phyloP scores from a whole-genome alignment of 2,888 invertebrate species.

The Cerceris ruficornis region DNA sequence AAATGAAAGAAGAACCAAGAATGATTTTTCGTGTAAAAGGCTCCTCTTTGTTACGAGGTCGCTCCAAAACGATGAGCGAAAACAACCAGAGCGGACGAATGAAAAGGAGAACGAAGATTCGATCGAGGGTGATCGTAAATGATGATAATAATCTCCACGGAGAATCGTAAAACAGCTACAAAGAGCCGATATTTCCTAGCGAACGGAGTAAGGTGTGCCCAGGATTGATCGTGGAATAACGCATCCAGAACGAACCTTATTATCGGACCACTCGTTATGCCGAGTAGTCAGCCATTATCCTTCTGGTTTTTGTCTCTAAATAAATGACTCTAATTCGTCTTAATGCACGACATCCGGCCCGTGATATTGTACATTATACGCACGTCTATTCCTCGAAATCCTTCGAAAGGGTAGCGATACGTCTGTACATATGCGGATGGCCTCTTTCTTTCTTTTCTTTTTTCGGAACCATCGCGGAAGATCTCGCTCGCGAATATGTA shows the following conservation, averaged over 20 bases:
- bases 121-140: conserved; percentile 1
- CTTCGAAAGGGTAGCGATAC: conserved; percentile 25
- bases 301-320: conserved; percentile 73
- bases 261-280: conserved; percentile 66
- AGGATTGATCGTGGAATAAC: conserved; percentile 20
- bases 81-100: background rate
- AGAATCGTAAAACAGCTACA: conserved; percentile 29
- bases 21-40: too few species aligned
- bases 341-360: conserved; percentile 74
- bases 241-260: conserved; percentile 51
- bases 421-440: background rate
- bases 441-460: background rate
- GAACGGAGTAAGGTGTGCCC: conserved; percentile 2
- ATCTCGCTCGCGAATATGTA: conserved; percentile 2
- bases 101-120: background rate
- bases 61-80: background rate
- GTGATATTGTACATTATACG: conserved; percentile 51
- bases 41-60: background rate
- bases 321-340: conserved; percentile 76
- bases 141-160: conserved; percentile 10
- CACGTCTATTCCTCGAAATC: conserved; percentile 50
- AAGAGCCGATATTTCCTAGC: background rate
- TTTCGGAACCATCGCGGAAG: background rate
- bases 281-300: conserved; percentile 67
- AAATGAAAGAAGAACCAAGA: too few species aligned